Base-by-base conservation (phyloP, 2,888 invertebrate species). In the Therioaphis trifolii region DNA sequence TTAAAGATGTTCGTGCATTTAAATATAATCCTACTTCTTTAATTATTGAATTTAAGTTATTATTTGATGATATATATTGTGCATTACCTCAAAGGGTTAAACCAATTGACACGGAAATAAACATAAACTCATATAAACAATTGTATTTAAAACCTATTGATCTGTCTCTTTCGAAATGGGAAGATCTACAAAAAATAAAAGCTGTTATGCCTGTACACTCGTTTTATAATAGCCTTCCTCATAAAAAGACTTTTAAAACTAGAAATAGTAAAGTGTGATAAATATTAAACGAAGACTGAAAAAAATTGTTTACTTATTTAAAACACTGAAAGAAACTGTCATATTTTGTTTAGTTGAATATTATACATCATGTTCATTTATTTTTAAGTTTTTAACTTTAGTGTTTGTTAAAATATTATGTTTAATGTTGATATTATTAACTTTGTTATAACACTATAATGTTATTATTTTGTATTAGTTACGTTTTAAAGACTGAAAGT, bases 1-100 rank as follows among this genome's bases (percentile, higher is more conserved):
- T 58, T 58, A 58, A 58, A 58, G 58, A 58, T 58, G 21, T 24
- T 2, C 58, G 58, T 58, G 58, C 58, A 58, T 58, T 58, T 58
- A 58, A 58, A 24, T 58, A 58, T 24, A 58, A 58, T 58, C 58
- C 58, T 58, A 58, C 1, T 58, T 58, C 58, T 58, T 58, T 24
- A 58, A 4, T 58, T 58, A 58, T 58, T 24, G 24, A 58, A 58
- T 58, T 58, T 12, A 58, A 58, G 58, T 58, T 58, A 58, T 58
- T 58, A 58, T 58, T 58, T 58, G 58, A 58, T 58, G 58, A 58
- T 4, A 24, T 58, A 24, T 24, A 58, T 58, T 58, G 24, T 58
- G 24, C 58, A 3, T 58, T 58, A 24, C 24, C 58, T 58, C 58
- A 58, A 58, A 58, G 24, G 58, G 58, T 58, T 58, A 58, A 58